A percentile compares a stretch with the other conserved stretches of the same genome.
Conservation (phyloP, 2,113 vertebrate genomes). For the Bothrops jararaca region DNA sequence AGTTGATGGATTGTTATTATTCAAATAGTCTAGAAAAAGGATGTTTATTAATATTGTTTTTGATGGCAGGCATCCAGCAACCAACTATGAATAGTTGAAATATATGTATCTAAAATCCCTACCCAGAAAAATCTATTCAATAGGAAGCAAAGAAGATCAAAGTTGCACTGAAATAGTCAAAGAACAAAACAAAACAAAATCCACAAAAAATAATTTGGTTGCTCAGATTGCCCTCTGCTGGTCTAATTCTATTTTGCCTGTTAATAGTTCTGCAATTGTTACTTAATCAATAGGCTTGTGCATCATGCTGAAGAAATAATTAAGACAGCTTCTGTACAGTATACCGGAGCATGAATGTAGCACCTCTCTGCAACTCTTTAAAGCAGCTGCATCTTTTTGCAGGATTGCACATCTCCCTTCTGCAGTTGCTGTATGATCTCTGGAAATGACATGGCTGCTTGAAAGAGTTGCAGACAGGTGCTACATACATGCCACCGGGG, state of each 20-base stretch:
- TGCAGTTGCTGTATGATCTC: background rate
- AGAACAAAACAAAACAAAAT: background rate
- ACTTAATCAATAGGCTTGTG: background rate
- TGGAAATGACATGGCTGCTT: background rate
- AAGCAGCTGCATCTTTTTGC: background rate
- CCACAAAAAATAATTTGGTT: background rate
- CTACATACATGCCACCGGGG: background rate
- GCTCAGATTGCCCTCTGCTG: conserved; percentile 37
- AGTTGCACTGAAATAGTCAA: background rate
- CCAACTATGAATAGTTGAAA: background rate
- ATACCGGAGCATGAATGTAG: background rate
- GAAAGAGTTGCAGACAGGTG: background rate
- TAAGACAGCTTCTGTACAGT: background rate
- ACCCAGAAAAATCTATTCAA: background rate
- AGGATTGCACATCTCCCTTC: background rate
- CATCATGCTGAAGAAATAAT: background rate
- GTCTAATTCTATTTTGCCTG: background rate
- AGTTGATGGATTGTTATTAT: background rate
- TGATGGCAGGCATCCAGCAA: background rate
- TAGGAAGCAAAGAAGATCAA: background rate
- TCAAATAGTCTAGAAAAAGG: background rate
- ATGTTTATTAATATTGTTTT: background rate
- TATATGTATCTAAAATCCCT: background rate
- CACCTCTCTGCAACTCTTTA: background rate
- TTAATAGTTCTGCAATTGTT: background rate